Base-by-base conservation (phyloP, 2,113 vertebrate species). In the Rhegmatorhina hoffmannsi region DNA sequence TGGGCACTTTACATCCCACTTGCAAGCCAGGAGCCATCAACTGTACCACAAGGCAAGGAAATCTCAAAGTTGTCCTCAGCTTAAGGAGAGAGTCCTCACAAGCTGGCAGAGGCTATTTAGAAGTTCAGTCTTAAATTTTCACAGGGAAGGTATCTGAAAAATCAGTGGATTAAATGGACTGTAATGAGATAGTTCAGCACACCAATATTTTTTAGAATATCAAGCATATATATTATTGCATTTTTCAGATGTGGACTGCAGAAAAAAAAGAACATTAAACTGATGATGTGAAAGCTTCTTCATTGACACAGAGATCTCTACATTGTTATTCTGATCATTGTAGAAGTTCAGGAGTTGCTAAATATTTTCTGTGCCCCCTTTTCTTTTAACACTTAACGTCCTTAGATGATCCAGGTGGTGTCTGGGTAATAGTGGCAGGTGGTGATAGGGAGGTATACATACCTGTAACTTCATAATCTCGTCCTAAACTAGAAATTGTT, bases 391-490 rank as follows among this genome's bases (percentile, higher is more conserved):
- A 34, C 6, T 17, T 47, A 24, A 21, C 17, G 60, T 76, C 13
- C 14, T 83, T 49, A 90, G 55, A 25, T 5, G 17, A 74, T 55
- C 25, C 14, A 55, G 29, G 73, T 50, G 13, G 6, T 55, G 29
- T 28, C 46, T 56, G 28, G 23, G 10, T 66, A 40, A 53, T n/a
- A 56, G 55, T 34, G 68, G n/a, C 33, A 40, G 44, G 29, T 1
- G 1, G 17, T 1, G 1, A 23, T 19, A 49, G 26, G 44, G 8
- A 60, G 7, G 10, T 29, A 31, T 4, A 7, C 75, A 8, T 26
- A n/a, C 67, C 59, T 59, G 33, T 59, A 78, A 33, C 26, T 72
- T 72, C 11, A 12, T 24, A 5, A 79, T 19, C 23, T 75, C 38
- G 56, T 89, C 28, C 31, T 84, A 78, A 78, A 83, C 44, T 10